These are phyloP conservation scores for Chelonus insularis DNA, from an alignment of 1,140 invertebrate species.

Conservation along the genomic window DNA sequence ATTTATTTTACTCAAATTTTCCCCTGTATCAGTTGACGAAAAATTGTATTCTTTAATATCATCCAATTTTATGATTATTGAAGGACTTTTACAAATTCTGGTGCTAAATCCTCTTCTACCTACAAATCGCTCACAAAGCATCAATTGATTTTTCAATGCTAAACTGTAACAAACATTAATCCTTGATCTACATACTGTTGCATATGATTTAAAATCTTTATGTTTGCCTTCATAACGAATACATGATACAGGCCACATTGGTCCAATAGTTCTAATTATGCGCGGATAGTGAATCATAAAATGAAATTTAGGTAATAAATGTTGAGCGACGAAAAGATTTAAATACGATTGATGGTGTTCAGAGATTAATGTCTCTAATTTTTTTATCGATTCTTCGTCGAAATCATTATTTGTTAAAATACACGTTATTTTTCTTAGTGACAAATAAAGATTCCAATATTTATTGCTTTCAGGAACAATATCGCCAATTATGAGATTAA, in stretches of 20 bases:
- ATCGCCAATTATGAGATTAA: neutral
- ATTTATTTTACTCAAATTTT: too few relatives aligned
- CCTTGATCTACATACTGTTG: neutral
- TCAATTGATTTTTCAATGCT: conserved; percentile 4
- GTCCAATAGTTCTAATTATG: neutral
- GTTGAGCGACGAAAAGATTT: neutral
- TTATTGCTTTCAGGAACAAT: neutral
- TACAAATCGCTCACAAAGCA: conserved; percentile 1
- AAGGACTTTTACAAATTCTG: too few relatives aligned
- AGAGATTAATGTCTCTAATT: neutral
- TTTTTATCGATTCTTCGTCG: neutral
- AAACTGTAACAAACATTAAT: conserved; percentile 8
- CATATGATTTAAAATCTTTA: neutral
- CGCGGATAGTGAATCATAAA: neutral
- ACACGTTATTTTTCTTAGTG: neutral
- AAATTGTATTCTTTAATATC: too few relatives aligned
- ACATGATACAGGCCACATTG: conserved; percentile 10
- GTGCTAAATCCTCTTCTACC: too few relatives aligned
- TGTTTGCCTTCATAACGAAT: conserved; percentile 2
- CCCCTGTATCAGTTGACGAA: too few relatives aligned
- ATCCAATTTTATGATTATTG: too few relatives aligned
- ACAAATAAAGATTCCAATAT: conserved; percentile 1
- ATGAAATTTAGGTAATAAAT: conserved; percentile 9
- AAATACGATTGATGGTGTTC: neutral
- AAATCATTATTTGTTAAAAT: neutral